phyloP scores from a whole-genome alignment of 2,797 vertebrate genomes.

The Sebastolobus alascanus region DNA sequence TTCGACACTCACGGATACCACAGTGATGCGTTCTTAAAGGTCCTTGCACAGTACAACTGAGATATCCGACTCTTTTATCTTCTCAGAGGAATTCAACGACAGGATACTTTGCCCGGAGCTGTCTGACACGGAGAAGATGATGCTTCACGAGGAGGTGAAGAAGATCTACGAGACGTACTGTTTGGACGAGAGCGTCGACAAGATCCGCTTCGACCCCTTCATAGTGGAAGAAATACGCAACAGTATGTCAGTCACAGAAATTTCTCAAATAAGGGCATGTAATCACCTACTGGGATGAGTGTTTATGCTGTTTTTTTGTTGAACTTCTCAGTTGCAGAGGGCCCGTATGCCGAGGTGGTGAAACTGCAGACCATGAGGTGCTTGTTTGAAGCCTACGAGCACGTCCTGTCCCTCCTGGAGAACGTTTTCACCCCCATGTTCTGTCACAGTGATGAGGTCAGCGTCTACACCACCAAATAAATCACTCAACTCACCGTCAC shows the following conservation, averaged over 20 bases:
- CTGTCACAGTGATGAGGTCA: slow-evolving; percentile 97
- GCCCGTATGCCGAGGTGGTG: slow-evolving; percentile 91
- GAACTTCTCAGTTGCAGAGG: slow-evolving; percentile 89
- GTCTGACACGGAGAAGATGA: slow-evolving; percentile 90
- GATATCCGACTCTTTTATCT: slow-evolving; percentile 23
- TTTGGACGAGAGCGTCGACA: slow-evolving; percentile 96
- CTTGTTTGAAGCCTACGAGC: slow-evolving; percentile 98
- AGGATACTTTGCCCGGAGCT: slow-evolving; percentile 94
- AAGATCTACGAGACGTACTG: slow-evolving; percentile 97
- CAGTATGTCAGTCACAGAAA: slow-evolving; percentile 84
- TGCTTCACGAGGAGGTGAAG: slow-evolving; percentile 94
- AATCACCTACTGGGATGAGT: background rate
- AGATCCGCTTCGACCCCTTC: slow-evolving; percentile 96
- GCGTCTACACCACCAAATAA: slow-evolving; percentile 5
- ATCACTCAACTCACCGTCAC: slow-evolving; percentile 14
- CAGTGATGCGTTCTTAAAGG: background rate
- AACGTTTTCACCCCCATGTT: slow-evolving; percentile 98
- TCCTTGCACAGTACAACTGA: background rate
- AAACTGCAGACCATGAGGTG: slow-evolving; percentile 97
- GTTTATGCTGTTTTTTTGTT: background rate
- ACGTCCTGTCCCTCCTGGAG: slow-evolving; percentile 96
- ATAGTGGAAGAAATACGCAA: slow-evolving; percentile 97
- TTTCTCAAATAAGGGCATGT: background rate
- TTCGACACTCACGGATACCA: background rate
- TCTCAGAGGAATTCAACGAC: slow-evolving; percentile 97